phyloP scores from a whole-genome alignment of 2,113 vertebrate species.

The Leucosticte australis region DNA sequence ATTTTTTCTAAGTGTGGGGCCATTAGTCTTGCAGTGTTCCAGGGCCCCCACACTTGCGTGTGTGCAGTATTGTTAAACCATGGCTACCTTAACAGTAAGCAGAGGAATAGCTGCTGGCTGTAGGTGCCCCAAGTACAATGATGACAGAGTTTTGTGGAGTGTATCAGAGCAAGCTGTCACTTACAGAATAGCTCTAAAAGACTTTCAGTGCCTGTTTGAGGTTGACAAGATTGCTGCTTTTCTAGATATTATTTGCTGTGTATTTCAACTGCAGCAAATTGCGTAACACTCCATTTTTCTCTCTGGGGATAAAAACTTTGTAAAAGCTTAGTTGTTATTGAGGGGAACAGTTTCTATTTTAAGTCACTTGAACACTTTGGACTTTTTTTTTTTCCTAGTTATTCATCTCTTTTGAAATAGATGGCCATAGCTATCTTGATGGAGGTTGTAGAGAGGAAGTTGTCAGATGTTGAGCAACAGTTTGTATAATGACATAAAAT shows the following conservation, averaged over 20 bases:
- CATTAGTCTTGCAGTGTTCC: not conserved
- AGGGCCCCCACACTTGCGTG: not conserved
- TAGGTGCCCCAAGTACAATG: not conserved
- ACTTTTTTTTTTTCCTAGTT: not conserved
- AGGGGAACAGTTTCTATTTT: not conserved
- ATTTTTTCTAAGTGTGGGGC: not conserved
- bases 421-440: not conserved
- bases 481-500: not conserved
- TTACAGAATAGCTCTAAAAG: not conserved
- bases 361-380: not conserved
- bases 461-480: not conserved
- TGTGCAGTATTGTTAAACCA: not conserved
- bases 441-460: not conserved
- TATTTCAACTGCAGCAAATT: not conserved
- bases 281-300: not conserved
- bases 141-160: not conserved
- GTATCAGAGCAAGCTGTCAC: not conserved
- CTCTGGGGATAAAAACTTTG: not conserved
- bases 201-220: not conserved
- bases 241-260: not conserved
- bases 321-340: not conserved
- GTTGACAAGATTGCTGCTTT: not conserved
- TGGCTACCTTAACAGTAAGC: not conserved
- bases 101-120: not conserved
- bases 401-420: not conserved